These are phyloP conservation scores for Pygoscelis antarcticus DNA, from an alignment of 2,113 vertebrate genomes.

Conservation along the genomic window DNA sequence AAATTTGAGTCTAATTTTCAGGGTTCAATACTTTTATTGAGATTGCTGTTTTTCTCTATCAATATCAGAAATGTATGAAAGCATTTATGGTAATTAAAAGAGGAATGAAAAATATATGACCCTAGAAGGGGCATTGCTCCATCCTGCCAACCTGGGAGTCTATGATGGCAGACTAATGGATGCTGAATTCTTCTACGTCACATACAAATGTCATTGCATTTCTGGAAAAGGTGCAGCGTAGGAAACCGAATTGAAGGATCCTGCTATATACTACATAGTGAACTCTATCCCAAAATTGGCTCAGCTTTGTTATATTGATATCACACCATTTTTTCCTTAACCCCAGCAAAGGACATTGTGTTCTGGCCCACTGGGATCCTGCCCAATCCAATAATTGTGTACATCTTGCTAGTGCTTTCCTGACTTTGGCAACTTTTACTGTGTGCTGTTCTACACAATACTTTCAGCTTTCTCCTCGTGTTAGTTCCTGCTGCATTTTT, in stretches of 20 bases:
- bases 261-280: not conserved
- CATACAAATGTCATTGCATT: not conserved
- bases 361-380: not conserved
- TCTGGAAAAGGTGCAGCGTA: not conserved
- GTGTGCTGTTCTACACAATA: not conserved
- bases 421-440: not conserved
- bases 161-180: not conserved
- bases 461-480: not conserved
- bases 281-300: not conserved
- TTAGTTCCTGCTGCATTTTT: not conserved
- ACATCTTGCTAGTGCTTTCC: not conserved
- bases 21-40: constrained; percentile 44
- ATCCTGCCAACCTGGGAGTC: not conserved
- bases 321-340: not conserved
- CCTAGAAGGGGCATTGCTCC: not conserved
- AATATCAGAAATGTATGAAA: constrained; percentile 38
- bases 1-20: constrained; percentile 56
- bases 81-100: constrained; percentile 26
- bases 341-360: not conserved
- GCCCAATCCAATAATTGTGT: not conserved
- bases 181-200: not conserved
- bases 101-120: constrained; percentile 10
- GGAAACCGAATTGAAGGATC: not conserved
- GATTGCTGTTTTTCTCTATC: constrained; percentile 17
- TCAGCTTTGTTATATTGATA: not conserved